Percentiles rank a stretch among this genome's conserved stretches.
phyloP scores from a whole-genome alignment of 2,888 invertebrate genomes.

The Digitonthophagus gazella region DNA sequence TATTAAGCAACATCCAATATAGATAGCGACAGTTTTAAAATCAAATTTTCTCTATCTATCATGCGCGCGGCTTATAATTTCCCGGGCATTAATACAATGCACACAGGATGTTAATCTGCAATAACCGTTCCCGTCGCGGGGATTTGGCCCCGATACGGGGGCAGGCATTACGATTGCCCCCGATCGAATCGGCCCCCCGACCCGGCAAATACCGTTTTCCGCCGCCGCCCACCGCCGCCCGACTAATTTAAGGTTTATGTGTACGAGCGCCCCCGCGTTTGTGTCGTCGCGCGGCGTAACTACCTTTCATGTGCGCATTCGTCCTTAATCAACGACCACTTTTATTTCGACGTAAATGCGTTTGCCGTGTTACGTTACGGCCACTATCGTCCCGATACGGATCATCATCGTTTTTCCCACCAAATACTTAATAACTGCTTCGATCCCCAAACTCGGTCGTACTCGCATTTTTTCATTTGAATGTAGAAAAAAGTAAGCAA shows the following conservation, averaged over 20 bases:
- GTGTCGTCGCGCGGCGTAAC: constrained; percentile 11
- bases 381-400: neutral
- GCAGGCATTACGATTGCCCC: constrained; percentile 13
- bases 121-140: constrained; percentile 50
- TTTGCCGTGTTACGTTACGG: constrained; percentile 10
- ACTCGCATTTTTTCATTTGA: too few species aligned
- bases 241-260: constrained; percentile 16
- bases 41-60: constrained; percentile 54
- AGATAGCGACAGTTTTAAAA: constrained; percentile 53
- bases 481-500: too few species aligned
- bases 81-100: constrained; percentile 52
- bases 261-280: neutral
- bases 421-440: neutral
- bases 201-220: constrained; percentile 13
- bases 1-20: constrained; percentile 54
- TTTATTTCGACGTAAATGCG: constrained; percentile 16
- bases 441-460: too few species aligned
- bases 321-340: constrained; percentile 11
- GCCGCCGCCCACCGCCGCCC: constrained; percentile 15
- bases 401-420: neutral
- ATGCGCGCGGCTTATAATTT: constrained; percentile 52
- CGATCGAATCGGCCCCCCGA: neutral
- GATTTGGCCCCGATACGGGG: constrained; percentile 39
- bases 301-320: constrained; percentile 3
- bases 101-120: constrained; percentile 52